phyloP scores from a whole-genome alignment of 2,888 invertebrate species.

The Masnerella sp. region DNA sequence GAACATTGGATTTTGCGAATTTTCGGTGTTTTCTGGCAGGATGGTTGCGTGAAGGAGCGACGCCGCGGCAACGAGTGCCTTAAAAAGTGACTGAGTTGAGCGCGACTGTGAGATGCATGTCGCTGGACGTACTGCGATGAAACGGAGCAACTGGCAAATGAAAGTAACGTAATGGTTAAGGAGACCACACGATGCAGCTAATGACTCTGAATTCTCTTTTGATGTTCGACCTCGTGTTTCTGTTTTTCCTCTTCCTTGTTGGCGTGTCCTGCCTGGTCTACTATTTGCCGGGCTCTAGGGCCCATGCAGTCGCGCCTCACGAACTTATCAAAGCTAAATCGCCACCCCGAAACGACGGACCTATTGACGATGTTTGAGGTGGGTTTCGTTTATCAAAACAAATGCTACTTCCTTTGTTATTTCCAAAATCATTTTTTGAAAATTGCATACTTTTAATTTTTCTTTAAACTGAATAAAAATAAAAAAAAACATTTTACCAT shows the following conservation, averaged over 20 bases:
- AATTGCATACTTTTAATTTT: no score
- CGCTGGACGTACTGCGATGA: no score
- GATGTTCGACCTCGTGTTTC: conserved; percentile 93
- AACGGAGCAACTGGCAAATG: conserved; percentile 42
- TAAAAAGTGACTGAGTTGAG: conserved; percentile 36
- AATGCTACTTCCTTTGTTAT: conserved; percentile 4
- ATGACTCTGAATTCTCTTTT: conserved; percentile 91
- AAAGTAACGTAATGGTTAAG: conserved; percentile 71
- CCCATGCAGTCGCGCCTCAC: conserved; percentile 76
- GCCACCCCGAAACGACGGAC: conserved; percentile 70
- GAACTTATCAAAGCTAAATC: conserved; percentile 74
- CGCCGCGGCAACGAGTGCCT: conserved; percentile 38
- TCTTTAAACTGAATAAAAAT: no score
- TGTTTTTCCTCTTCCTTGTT: conserved; percentile 91
- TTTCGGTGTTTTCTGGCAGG: conserved; percentile 16
- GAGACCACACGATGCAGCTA: conserved; percentile 83
- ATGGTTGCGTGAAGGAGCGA: conserved; percentile 22
- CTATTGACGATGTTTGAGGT: conserved; percentile 77
- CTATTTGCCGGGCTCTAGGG: conserved; percentile 85
- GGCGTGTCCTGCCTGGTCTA: conserved; percentile 90
- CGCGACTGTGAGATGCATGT: conserved; percentile 5
- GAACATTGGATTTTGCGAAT: no score
- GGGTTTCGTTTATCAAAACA: conserved; percentile 52
- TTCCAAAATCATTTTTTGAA: no score
- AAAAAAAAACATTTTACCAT: no score